Evolutionary conservation across 2,797 vertebrate genomes (phyloP).

Genomic region (Pantherophis alleghaniensis): DNA sequence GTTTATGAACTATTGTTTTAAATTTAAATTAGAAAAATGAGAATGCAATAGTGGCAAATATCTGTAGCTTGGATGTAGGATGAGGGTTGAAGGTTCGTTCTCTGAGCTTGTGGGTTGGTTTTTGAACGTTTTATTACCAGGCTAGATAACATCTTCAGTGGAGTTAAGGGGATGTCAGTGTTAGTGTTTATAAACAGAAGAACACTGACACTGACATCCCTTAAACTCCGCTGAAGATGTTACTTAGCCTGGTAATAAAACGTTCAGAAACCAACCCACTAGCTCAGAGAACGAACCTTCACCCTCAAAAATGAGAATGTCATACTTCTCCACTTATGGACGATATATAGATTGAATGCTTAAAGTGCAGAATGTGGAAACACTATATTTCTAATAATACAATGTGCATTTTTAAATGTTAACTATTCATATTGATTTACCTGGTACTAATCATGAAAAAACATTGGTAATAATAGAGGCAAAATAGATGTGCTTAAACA

Average conservation of each 20-base stretch:
- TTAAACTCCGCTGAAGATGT: too few relatives aligned
- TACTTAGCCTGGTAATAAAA: too few relatives aligned
- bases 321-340: background rate
- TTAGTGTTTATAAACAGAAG: too few relatives aligned
- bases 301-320: background rate
- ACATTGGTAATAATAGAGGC: background rate
- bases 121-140: too few relatives aligned
- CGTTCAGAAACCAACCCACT: too few relatives aligned
- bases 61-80: too few relatives aligned
- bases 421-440: background rate
- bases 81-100: too few relatives aligned
- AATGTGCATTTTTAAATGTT: background rate
- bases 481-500: background rate
- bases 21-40: background rate
- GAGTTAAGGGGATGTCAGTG: too few relatives aligned
- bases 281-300: too few relatives aligned
- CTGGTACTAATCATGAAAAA: background rate
- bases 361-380: background rate
- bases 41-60: background rate
- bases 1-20: background rate
- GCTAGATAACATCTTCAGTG: too few relatives aligned
- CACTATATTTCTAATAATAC: background rate
- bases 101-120: too few relatives aligned
- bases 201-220: too few relatives aligned
- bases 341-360: background rate